Conservation (phyloP, 2,797 vertebrate species). For the Danio jaintianensis region DNA sequence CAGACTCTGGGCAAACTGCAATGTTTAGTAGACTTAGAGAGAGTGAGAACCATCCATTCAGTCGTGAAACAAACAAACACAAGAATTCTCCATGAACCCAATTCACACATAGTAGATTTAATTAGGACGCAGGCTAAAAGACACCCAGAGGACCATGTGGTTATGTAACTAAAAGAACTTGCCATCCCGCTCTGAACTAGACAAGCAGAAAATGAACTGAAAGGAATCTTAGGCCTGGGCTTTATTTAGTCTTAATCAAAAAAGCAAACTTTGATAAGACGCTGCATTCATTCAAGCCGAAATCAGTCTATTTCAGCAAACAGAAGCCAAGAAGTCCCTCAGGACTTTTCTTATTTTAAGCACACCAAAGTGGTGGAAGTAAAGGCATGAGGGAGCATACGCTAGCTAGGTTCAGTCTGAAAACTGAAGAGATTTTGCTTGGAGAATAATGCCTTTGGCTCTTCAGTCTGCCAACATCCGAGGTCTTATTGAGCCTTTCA, state of each 20-base stretch:
- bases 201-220: constrained; percentile 27
- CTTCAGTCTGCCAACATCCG: constrained; percentile 31
- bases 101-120: constrained; percentile 45
- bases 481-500: constrained; percentile 24
- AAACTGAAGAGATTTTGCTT: constrained; percentile 21
- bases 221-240: constrained; percentile 9
- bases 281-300: background rate
- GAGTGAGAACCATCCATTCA: background rate
- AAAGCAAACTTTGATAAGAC: background rate
- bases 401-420: background rate
- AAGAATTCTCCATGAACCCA: constrained; percentile 13
- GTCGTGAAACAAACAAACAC: constrained; percentile 23
- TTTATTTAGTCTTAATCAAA: background rate
- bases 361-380: constrained; percentile 11
- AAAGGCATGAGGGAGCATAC: constrained; percentile 17
- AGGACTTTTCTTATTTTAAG: constrained; percentile 4
- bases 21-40: background rate
- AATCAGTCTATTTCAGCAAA: constrained; percentile 17
- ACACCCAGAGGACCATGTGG: constrained; percentile 44
- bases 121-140: constrained; percentile 44
- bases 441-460: constrained; percentile 14
- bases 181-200: constrained; percentile 27
- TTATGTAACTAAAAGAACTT: constrained; percentile 56
- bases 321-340: background rate
- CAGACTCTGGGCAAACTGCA: background rate